phyloP scores from a whole-genome alignment of 23 tunicate genomes.

The Corella eumyota region DNA sequence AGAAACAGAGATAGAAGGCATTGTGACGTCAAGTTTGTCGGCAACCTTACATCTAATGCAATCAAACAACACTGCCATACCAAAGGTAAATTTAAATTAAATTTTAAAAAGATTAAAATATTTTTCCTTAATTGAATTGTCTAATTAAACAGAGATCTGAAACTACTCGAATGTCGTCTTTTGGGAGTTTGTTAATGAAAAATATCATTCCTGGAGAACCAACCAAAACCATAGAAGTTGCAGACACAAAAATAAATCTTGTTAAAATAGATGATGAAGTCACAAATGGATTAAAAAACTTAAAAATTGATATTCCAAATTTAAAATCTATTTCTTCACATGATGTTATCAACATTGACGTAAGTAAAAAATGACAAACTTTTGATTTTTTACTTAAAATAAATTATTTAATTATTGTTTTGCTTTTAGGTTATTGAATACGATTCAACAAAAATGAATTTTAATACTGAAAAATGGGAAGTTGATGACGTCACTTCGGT shows the following conservation, averaged over 20 bases:
- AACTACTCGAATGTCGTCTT: neutral
- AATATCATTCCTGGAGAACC: conserved; percentile 1
- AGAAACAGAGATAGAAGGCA: neutral
- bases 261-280: neutral
- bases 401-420: neutral
- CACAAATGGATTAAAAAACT: neutral
- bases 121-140: neutral
- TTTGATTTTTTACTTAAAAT: neutral
- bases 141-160: neutral
- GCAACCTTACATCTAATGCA: neutral
- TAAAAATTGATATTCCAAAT: neutral
- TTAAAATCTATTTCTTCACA: neutral
- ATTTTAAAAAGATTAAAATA: neutral
- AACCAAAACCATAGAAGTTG: neutral
- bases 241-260: neutral
- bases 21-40: neutral
- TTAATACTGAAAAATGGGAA: neutral
- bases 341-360: neutral
- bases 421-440: neutral
- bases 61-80: neutral
- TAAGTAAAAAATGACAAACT: neutral
- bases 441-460: neutral
- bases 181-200: conserved; percentile 1
- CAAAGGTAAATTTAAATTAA: neutral
- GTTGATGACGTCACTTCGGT: neutral